These are phyloP conservation scores for Andrena flavipes DNA, from an alignment of 2,888 invertebrate genomes.

Conservation along the genomic window DNA sequence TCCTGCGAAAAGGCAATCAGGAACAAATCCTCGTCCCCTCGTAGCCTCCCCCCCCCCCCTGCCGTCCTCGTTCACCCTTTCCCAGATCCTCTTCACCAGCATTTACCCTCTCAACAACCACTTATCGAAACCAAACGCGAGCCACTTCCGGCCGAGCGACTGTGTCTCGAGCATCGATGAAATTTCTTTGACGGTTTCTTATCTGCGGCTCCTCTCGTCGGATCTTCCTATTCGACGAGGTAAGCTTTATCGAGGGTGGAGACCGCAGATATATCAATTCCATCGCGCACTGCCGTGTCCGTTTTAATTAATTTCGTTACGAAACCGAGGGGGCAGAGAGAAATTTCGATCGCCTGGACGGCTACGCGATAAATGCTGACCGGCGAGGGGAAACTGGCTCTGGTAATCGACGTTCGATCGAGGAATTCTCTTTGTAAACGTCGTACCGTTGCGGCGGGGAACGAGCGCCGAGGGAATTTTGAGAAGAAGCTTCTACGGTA, in stretches of 20 bases:
- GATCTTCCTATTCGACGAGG: constrained; percentile 1
- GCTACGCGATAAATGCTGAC: constrained; percentile 50
- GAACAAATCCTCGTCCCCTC: constrained; percentile 67
- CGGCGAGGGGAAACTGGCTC: constrained; percentile 37
- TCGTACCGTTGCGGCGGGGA: background rate
- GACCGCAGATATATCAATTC: constrained; percentile 36
- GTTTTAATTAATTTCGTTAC: constrained; percentile 58
- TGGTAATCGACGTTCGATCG: constrained; percentile 55
- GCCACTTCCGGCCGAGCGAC: constrained; percentile 74
- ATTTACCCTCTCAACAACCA: constrained; percentile 76
- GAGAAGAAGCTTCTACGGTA: background rate
- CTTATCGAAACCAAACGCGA: constrained; percentile 77
- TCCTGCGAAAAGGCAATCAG: constrained; percentile 75
- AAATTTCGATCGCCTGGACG: constrained; percentile 47
- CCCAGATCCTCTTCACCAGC: constrained; percentile 57
- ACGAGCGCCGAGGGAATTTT: background rate
- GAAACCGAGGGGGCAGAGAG: constrained; percentile 17
- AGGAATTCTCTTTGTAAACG: background rate
- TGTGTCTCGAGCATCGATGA: constrained; percentile 65
- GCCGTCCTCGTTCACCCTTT: background rate
- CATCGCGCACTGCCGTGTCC: constrained; percentile 22
- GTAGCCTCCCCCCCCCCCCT: constrained; percentile 8
- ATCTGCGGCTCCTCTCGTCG: constrained; percentile 7
- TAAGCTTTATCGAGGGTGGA: background rate
- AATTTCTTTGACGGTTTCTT: constrained; percentile 61